Base-by-base conservation (phyloP, 2,797 vertebrate genomes). In the Tachyglossus aculeatus region DNA sequence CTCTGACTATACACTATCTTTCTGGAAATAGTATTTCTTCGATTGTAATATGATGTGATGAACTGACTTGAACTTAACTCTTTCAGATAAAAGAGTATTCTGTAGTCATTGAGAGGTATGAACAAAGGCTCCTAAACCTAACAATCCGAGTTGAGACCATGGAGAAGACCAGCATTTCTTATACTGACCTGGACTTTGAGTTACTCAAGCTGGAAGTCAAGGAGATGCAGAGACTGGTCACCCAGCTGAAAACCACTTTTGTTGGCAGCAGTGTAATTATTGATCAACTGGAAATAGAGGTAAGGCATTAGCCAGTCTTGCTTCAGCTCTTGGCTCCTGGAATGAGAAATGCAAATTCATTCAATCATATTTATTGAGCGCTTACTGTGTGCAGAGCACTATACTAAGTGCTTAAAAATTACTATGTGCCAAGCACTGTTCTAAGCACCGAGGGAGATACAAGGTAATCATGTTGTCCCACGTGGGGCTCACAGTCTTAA, bases 121-220 rank as follows among this genome's bases (percentile, higher is more conserved):
- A 96, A 77, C 67, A 92, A 64, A 88, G 87, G 32, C 89, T 97
- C 53, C 16, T n/a, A 8, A 93, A 94, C 39, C 80, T 96, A 62
- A 95, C 92, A 1, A 0, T 82, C 13, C 90, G 84, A 78, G 73
- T 96, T 64, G 77, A 87, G 55, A 38, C 88, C 36, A 80, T 97
- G 89, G 92, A 95, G 74, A 71, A 32, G 10, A 85, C 67, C 14
- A 44, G 81, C 5, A 44, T 94, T 62, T 88, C 91, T 44, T 96
- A 94, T 80, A 92, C 94, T 6, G 91, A 94, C 56, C 81, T 96
- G 82, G 96, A 97, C 84, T 97, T 97, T 63, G 90, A 95, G 82
- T 65, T 96, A 40, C 90, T 96, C 67, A 93, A 92, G 83, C 36
- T 93, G 29, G 94, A 95, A 90, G 93, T 95, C 53, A 80, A 6